Evolutionary conservation across 2,888 invertebrate genomes (phyloP).

Genomic region (Lasioglossum figueresi): DNA sequence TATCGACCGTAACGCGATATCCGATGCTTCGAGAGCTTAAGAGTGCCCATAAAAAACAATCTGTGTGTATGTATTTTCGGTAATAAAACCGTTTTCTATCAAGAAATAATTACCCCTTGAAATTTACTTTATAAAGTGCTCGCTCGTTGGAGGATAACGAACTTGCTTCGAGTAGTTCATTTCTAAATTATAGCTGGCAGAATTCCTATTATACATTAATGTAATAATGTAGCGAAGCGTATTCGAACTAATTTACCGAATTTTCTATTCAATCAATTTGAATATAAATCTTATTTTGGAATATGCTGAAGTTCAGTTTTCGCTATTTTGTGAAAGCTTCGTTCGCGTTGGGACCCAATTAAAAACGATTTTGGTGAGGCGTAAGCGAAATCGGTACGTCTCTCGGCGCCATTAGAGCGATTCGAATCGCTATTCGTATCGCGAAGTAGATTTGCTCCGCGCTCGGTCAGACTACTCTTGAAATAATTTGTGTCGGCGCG

Average conservation of each 20-base stretch:
- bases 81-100: neutral
- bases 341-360: neutral
- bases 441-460: constrained; percentile 21
- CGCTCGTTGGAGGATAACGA: neutral
- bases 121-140: neutral
- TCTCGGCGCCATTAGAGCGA: neutral
- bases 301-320: neutral
- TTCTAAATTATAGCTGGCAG: neutral
- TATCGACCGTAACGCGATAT: neutral
- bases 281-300: neutral
- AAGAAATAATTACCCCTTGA: neutral
- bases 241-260: no score
- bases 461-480: constrained; percentile 8
- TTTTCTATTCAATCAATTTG: neutral
- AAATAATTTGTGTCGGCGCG: constrained; percentile 41
- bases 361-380: neutral
- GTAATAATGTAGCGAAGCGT: no score
- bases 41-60: neutral
- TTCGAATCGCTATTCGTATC: constrained; percentile 5
- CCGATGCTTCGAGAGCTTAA: neutral
- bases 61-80: no score
- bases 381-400: neutral
- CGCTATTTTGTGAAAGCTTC: neutral
- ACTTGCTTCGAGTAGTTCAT: neutral
- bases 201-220: no score